A percentile compares a stretch with the other conserved stretches of the same genome.
Conservation (phyloP, 2,113 vertebrate species). For the Vombatus ursinus region DNA sequence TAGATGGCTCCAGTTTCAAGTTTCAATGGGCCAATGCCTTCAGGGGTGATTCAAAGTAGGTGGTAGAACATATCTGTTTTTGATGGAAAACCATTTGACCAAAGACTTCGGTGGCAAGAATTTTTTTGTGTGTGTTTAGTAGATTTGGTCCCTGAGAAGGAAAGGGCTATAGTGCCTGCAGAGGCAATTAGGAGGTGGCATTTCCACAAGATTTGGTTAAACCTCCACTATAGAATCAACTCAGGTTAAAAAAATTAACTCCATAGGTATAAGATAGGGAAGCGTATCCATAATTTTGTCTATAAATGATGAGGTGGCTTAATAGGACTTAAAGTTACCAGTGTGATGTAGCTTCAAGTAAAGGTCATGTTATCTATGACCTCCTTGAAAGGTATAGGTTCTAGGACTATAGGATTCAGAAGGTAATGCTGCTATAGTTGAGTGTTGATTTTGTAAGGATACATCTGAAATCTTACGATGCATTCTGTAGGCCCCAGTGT, state of each 20-base stretch:
- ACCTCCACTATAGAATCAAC: background rate
- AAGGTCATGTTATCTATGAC: background rate
- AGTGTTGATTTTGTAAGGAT: background rate
- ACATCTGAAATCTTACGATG: background rate
- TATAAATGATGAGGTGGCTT: background rate
- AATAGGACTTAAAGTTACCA: background rate
- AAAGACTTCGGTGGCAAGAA: background rate
- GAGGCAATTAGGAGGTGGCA: too few species aligned
- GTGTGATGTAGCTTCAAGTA: background rate
- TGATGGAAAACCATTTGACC: background rate
- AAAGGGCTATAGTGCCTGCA: too few species aligned
- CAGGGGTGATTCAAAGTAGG: background rate
- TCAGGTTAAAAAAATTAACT: background rate
- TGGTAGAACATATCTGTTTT: background rate
- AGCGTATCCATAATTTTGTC: background rate
- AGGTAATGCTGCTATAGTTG: background rate
- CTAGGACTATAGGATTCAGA: background rate
- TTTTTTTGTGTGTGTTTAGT: too few species aligned
- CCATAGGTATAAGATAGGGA: background rate
- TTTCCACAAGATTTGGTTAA: background rate
- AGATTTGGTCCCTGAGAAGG: too few species aligned
- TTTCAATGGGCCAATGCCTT: background rate
- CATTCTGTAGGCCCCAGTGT: background rate
- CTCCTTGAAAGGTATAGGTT: background rate
- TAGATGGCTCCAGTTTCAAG: background rate